Conservation (phyloP, 2,888 invertebrate species). For the Eumacrocentrus americanus region DNA sequence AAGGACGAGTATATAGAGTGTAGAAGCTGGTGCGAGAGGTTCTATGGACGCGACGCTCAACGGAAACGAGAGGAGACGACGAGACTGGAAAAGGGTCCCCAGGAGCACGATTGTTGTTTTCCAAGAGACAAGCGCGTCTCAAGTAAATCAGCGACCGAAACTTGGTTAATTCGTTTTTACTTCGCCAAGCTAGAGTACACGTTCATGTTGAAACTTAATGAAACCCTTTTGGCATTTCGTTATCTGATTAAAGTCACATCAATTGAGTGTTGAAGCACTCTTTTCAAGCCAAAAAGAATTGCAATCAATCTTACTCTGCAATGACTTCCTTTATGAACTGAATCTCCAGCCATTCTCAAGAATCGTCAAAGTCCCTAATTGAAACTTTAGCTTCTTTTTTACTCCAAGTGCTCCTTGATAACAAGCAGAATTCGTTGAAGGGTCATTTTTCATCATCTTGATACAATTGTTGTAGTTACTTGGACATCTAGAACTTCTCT, state of each 20-base stretch:
- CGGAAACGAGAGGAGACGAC: conserved; percentile 23
- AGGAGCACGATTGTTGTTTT: conserved; percentile 43
- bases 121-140: conserved; percentile 30
- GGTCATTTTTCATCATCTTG: background rate
- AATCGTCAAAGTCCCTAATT: no score
- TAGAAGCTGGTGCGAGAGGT: conserved; percentile 8
- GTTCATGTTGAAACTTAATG: conserved; percentile 47
- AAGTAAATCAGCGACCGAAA: conserved; percentile 41
- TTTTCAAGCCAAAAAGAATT: conserved; percentile 1
- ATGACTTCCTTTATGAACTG: no score
- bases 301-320: conserved; percentile 17
- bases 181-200: conserved; percentile 29
- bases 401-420: background rate
- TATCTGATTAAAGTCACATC: conserved; percentile 18
- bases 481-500: no score
- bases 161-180: conserved; percentile 48
- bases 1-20: conserved; percentile 8
- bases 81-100: conserved; percentile 38
- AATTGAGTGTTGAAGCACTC: background rate
- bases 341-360: no score
- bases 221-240: conserved; percentile 18
- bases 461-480: no score
- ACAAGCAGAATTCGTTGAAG: background rate
- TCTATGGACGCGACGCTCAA: background rate
- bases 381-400: no score